These are phyloP conservation scores for Xyrichtys novacula DNA, from an alignment of 2,797 vertebrate species.

Conservation along the genomic window DNA sequence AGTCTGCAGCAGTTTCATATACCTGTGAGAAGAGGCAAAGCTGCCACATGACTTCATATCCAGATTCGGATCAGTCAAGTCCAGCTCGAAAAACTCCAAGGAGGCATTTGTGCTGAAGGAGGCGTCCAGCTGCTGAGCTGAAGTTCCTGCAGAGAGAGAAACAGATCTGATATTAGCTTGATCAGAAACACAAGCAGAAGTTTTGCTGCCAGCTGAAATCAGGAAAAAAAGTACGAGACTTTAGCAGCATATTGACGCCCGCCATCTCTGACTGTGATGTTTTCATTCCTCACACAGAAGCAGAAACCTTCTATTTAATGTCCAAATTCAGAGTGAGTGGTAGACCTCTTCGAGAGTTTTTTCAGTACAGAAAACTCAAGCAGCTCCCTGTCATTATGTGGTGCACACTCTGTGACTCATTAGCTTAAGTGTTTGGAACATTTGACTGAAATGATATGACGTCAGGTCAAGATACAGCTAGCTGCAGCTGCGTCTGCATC, in stretches of 20 bases:
- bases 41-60: constrained; percentile 95
- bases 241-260: too few species aligned
- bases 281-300: neutral
- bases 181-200: neutral
- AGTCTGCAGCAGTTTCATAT: neutral
- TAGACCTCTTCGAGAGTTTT: neutral
- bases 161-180: too few species aligned
- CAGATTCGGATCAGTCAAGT: constrained; percentile 90
- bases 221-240: too few species aligned
- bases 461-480: neutral
- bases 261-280: neutral
- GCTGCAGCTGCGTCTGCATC: neutral
- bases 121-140: constrained; percentile 97
- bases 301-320: too few species aligned
- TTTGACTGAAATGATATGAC: neutral
- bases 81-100: constrained; percentile 95
- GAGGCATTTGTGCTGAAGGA: constrained; percentile 97
- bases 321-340: too few species aligned
- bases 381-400: too few species aligned
- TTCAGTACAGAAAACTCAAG: neutral
- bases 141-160: constrained; percentile 88
- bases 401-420: neutral
- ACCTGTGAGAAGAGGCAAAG: constrained; percentile 93
- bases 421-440: neutral
- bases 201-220: too few species aligned